These are phyloP conservation scores for Trichoplusia ni DNA, from an alignment of 1,140 invertebrate species.

Conservation along the genomic window DNA sequence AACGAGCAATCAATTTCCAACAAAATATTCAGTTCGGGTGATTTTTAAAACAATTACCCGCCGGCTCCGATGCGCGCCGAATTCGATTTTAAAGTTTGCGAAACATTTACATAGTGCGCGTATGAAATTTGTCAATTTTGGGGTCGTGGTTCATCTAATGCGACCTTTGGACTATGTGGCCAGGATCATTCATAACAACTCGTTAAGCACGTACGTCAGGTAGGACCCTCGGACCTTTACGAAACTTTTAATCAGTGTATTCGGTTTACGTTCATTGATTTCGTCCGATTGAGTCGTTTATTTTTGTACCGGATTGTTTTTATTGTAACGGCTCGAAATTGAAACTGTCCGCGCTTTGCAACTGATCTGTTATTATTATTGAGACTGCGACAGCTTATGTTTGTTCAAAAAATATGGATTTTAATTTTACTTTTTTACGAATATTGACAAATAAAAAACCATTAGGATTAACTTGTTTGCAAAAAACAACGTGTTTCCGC, in stretches of 20 bases:
- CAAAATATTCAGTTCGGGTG: conserved; percentile 20
- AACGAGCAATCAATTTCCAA: conserved; percentile 17
- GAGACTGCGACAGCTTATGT: too few species aligned
- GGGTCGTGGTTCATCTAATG: conserved; percentile 1
- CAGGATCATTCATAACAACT: conserved; percentile 10
- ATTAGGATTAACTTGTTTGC: too few species aligned
- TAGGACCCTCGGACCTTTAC: neutral
- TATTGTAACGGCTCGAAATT: conserved; percentile 2
- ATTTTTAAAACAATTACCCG: conserved; percentile 18
- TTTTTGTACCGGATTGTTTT: conserved; percentile 10
- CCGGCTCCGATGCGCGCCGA: neutral
- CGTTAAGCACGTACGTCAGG: neutral
- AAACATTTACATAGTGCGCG: conserved; percentile 6
- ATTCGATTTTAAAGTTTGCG: conserved; percentile 16
- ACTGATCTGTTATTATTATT: neutral
- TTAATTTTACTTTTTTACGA: too few species aligned
- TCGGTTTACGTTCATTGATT: conserved; percentile 11
- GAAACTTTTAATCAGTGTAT: conserved; percentile 15
- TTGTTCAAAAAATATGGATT: too few species aligned
- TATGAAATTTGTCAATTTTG: conserved; percentile 14
- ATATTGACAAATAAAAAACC: too few species aligned
- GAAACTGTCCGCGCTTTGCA: conserved; percentile 1
- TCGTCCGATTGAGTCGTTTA: conserved; percentile 1
- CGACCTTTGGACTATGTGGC: conserved; percentile 4
- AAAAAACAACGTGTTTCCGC: too few species aligned